Evolutionary conservation across 2,113 vertebrate genomes (phyloP).

Genomic region (Cephalopterus ornatus): DNA sequence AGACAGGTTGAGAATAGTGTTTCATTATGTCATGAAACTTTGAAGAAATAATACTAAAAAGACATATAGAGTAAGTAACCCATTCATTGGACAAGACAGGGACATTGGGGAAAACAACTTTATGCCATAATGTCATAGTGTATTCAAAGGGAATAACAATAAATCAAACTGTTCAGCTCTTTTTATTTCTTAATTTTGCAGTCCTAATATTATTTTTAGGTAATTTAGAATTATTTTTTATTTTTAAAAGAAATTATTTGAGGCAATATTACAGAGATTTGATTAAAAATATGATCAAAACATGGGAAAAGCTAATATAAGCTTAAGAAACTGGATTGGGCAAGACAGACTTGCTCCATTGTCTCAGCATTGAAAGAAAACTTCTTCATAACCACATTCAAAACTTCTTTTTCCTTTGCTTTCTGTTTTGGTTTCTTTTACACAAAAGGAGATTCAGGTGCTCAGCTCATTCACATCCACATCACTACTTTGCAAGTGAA

Average conservation of each 20-base stretch:
- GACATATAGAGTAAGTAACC: accelerated
- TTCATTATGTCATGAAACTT: background rate
- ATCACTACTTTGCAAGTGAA: background rate
- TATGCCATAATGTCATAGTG: background rate
- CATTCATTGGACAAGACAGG: background rate
- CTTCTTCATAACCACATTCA: background rate
- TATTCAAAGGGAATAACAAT: background rate
- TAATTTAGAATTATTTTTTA: background rate
- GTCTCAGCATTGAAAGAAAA: background rate
- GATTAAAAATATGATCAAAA: background rate
- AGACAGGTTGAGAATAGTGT: background rate
- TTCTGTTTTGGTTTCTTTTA: background rate
- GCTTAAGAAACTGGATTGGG: background rate
- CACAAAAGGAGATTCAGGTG: background rate
- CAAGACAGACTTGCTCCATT: background rate
- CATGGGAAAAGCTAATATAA: background rate
- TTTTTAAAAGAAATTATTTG: background rate
- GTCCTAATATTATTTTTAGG: background rate
- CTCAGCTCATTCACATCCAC: background rate
- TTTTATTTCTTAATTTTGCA: background rate
- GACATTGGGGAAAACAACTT: background rate
- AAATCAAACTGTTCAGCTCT: background rate
- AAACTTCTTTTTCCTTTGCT: background rate
- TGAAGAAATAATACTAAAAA: background rate
- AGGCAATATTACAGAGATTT: background rate